A percentile compares a stretch with the other conserved stretches of the same genome.
Conservation (phyloP, 2,797 vertebrate species). For the Vireo griseus region DNA sequence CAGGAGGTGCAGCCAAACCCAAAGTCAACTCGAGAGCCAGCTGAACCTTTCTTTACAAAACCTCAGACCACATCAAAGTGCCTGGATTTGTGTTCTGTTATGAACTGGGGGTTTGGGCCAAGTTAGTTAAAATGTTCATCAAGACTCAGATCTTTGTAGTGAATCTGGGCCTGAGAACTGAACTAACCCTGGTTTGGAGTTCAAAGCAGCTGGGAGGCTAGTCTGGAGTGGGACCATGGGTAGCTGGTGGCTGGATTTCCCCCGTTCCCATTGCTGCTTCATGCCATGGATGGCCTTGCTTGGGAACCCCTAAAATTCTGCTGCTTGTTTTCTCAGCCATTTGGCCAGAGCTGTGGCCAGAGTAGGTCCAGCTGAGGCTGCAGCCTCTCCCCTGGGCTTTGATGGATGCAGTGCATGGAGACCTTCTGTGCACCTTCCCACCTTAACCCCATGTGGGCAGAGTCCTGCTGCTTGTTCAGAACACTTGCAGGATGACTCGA, state of each 20-base stretch:
- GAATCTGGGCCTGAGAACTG: not conserved
- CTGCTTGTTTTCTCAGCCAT: not conserved
- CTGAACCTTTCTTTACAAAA: slow-evolving; percentile 53
- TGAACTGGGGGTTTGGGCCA: not conserved
- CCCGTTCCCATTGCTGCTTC: fast-evolving
- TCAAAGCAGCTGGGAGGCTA: not conserved
- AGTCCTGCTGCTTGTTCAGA: not conserved
- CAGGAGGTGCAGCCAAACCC: slow-evolving; percentile 30
- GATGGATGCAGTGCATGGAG: not conserved
- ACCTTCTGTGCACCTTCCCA: not conserved
- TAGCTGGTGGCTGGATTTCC: not conserved
- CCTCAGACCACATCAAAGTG: slow-evolving; percentile 53
- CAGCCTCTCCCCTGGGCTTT: not conserved
- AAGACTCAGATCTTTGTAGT: not conserved
- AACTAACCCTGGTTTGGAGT: not conserved
- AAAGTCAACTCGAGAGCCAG: not conserved
- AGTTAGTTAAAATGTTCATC: slow-evolving; percentile 20
- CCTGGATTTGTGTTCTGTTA: not conserved
- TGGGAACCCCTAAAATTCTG: not conserved
- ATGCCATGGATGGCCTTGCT: fast-evolving
- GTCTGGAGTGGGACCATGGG: not conserved
- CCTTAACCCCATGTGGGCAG: not conserved
- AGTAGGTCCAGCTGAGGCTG: not conserved
- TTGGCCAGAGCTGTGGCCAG: not conserved
- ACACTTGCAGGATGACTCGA: not conserved